phyloP scores from a whole-genome alignment of 2,888 invertebrate species.

The Pilophorus perplexus region DNA sequence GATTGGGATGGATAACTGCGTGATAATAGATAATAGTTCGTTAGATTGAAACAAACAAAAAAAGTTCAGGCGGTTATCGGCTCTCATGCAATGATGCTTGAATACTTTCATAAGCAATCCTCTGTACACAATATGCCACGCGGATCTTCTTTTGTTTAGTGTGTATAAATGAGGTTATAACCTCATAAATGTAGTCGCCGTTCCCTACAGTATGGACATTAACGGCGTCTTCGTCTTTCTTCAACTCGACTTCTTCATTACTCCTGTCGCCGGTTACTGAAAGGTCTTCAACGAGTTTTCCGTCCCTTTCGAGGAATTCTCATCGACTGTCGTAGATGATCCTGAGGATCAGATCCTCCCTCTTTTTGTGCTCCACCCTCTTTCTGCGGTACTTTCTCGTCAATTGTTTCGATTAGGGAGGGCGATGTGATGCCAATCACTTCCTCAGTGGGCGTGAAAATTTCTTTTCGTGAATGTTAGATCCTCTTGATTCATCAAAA shows the following conservation, averaged over 20 bases:
- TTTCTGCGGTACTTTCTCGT: no score
- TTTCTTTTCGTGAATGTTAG: neutral
- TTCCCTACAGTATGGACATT: no score
- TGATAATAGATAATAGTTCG: neutral
- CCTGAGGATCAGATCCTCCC: no score
- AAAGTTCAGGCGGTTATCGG: neutral
- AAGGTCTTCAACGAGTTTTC: constrained; percentile 8
- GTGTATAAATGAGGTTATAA: no score
- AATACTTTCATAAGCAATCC: neutral
- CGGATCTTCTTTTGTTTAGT: constrained; percentile 9
- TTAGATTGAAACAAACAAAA: neutral
- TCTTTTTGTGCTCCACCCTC: no score
- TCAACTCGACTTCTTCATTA: no score
- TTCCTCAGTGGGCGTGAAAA: neutral
- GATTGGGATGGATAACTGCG: neutral
- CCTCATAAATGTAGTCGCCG: no score
- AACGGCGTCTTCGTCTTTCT: no score
- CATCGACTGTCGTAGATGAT: no score
- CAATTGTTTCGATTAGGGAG: no score
- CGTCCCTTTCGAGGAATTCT: constrained; percentile 3
- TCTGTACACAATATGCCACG: constrained; percentile 1
- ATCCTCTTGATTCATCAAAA: neutral
- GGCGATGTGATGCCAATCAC: no score
- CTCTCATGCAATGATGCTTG: neutral
- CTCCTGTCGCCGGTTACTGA: neutral